A percentile compares a stretch with the other conserved stretches of the same genome.
Conservation (phyloP, 2,888 invertebrate species). For the Lomographa bimaculata region DNA sequence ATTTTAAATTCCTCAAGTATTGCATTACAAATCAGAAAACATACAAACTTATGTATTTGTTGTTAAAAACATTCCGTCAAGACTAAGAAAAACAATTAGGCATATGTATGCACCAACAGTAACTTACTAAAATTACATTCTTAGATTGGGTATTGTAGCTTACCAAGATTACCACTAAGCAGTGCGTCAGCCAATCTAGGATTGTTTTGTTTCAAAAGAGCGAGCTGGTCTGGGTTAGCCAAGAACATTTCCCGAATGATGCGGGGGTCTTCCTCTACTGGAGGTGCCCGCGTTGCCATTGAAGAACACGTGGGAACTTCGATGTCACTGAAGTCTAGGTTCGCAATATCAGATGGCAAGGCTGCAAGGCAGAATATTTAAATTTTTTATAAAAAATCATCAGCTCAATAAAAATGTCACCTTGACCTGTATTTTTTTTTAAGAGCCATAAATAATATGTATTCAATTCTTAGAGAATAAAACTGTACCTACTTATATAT, state of each 20-base stretch:
- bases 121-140: too few relatives aligned
- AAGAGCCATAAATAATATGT: too few relatives aligned
- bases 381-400: conserved; percentile 28
- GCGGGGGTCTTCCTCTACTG: conserved; percentile 91
- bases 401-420: too few relatives aligned
- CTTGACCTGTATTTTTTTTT: too few relatives aligned
- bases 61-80: too few relatives aligned
- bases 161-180: conserved; percentile 91
- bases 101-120: too few relatives aligned
- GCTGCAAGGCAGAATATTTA: conserved; percentile 55
- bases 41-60: too few relatives aligned
- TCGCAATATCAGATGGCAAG: conserved; percentile 77
- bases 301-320: conserved; percentile 86
- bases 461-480: too few relatives aligned
- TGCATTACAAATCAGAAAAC: too few relatives aligned
- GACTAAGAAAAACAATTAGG: too few relatives aligned
- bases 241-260: conserved; percentile 93
- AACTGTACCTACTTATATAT: too few relatives aligned
- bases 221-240: conserved; percentile 95
- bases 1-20: too few relatives aligned
- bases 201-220: conserved; percentile 96
- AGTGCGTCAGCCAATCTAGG: conserved; percentile 96
- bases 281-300: conserved; percentile 62
- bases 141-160: conserved; percentile 36
- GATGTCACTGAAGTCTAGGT: conserved; percentile 94